Percentiles rank a stretch among this genome's conserved stretches.
Evolutionary conservation across 1,140 invertebrate genomes (phyloP).

Genomic region (Drosophila carrolli): DNA sequence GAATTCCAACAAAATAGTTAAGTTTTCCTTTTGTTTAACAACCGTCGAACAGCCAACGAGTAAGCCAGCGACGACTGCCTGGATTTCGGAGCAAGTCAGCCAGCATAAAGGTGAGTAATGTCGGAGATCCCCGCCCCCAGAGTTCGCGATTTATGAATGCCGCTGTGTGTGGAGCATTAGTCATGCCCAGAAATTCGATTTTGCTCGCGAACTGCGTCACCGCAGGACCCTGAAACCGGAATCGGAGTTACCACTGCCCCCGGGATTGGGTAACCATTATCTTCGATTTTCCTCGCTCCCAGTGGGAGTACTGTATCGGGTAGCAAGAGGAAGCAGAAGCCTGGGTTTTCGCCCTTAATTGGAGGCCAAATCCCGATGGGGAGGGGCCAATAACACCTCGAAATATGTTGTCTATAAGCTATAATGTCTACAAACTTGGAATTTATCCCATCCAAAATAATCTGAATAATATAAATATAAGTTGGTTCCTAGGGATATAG

Average conservation of each 20-base stretch:
- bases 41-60: slow-evolving; percentile 4
- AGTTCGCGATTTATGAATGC: slow-evolving; percentile 54
- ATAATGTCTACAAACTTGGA: no score
- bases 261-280: slow-evolving; percentile 8
- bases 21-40: slow-evolving; percentile 37
- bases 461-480: no score
- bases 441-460: no score
- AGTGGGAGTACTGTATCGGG: background rate
- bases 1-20: slow-evolving; percentile 47
- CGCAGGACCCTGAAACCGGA: slow-evolving; percentile 21
- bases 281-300: background rate
- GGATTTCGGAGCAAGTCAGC: slow-evolving; percentile 29
- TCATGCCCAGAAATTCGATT: slow-evolving; percentile 56
- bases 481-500: no score
- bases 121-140: slow-evolving; percentile 7
- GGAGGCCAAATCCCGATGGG: background rate
- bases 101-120: slow-evolving; percentile 58
- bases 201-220: slow-evolving; percentile 34
- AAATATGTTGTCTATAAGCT: background rate
- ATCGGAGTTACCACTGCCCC: background rate
- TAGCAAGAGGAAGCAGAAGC: slow-evolving; percentile 1
- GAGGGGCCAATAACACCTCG: background rate
- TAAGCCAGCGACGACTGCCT: slow-evolving; percentile 15
- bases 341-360: background rate
- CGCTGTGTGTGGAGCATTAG: slow-evolving; percentile 49